A percentile compares a stretch with the other conserved stretches of the same genome.
Evolutionary conservation across 1,140 invertebrate genomes (phyloP).

Genomic region (Drosophila baimaii): DNA sequence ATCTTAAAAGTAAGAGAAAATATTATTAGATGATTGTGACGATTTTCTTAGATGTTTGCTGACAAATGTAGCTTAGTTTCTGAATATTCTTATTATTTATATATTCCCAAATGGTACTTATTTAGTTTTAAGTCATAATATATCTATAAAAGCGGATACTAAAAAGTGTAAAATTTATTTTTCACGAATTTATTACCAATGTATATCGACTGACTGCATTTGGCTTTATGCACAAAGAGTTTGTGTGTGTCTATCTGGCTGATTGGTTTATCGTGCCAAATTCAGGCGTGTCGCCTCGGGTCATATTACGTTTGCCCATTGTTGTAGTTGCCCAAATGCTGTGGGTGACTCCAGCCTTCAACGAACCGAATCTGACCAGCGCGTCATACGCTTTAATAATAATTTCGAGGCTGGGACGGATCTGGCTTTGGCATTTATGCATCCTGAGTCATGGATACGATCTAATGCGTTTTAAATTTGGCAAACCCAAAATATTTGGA

Average conservation of each 20-base stretch:
- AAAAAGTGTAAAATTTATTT: background rate
- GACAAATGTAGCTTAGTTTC: too few species aligned
- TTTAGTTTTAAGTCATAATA: background rate
- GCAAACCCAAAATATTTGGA: constrained; percentile 35
- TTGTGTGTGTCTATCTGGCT: constrained; percentile 46
- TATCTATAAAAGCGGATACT: too few species aligned
- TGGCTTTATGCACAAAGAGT: constrained; percentile 39
- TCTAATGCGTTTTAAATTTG: constrained; percentile 75
- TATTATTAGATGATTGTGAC: background rate
- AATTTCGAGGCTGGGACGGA: constrained; percentile 74
- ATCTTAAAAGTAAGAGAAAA: background rate
- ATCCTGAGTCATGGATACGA: constrained; percentile 59
- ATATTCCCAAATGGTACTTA: background rate
- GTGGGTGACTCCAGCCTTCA: constrained; percentile 41
- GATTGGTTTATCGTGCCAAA: constrained; percentile 83
- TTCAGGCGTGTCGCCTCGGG: constrained; percentile 76
- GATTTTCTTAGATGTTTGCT: background rate
- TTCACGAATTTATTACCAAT: constrained; percentile 4
- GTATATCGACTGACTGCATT: constrained; percentile 53
- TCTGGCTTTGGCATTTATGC: constrained; percentile 49
- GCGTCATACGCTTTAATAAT: constrained; percentile 55
- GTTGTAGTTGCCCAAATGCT: constrained; percentile 28
- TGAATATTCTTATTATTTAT: too few species aligned
- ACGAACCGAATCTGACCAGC: constrained; percentile 45
- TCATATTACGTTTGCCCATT: constrained; percentile 59